These are phyloP conservation scores for Chloebia gouldiae DNA, from an alignment of 2,113 vertebrate genomes.

Conservation along the genomic window DNA sequence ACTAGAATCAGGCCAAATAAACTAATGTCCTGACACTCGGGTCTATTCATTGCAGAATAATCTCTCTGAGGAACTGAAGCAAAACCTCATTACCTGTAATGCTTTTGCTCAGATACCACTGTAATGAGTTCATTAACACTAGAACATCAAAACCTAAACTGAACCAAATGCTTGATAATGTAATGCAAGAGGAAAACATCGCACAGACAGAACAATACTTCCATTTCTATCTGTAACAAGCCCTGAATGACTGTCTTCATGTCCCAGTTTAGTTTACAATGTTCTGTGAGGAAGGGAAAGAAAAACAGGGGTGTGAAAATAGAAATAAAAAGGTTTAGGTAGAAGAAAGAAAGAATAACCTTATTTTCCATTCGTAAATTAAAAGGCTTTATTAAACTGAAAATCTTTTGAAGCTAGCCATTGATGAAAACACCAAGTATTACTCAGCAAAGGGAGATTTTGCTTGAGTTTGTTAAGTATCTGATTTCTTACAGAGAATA, in stretches of 20 bases:
- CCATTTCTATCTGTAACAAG: background rate
- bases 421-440: background rate
- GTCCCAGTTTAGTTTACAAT: background rate
- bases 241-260: background rate
- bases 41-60: background rate
- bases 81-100: slow-evolving; percentile 11
- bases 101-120: background rate
- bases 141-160: background rate
- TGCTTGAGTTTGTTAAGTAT: background rate
- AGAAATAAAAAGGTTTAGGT: background rate
- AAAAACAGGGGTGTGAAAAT: background rate
- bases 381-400: background rate
- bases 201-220: background rate
- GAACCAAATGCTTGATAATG: background rate
- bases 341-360: background rate
- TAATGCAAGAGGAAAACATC: background rate
- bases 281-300: background rate
- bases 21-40: background rate
- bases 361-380: background rate
- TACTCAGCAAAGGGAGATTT: background rate
- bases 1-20: background rate
- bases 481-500: background rate
- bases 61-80: background rate
- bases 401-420: background rate
- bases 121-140: slow-evolving; percentile 7